Conservation (phyloP, 2,797 vertebrate species). For the Philypnodon macrostomus region DNA sequence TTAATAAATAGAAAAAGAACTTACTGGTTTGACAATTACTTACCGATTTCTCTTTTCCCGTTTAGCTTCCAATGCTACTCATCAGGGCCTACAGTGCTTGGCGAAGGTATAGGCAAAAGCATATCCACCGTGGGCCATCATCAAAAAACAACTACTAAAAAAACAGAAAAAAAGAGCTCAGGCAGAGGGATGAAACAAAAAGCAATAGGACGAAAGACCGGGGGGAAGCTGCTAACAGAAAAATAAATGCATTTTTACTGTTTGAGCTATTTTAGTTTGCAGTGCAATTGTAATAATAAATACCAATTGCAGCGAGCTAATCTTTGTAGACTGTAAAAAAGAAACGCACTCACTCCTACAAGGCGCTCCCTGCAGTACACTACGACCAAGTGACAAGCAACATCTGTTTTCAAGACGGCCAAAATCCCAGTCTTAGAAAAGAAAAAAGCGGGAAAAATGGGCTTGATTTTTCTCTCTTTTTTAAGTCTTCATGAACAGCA, state of each 20-base stretch:
- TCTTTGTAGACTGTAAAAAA: conserved; percentile 51
- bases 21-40: conserved; percentile 45
- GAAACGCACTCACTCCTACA: conserved; percentile 68
- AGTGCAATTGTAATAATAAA: conserved; percentile 31
- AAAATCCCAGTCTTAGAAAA: conserved; percentile 73
- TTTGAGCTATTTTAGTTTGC: conserved; percentile 57
- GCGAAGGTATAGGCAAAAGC: conserved; percentile 51
- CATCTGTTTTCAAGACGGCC: conserved; percentile 87
- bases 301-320: conserved; percentile 45
- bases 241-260: conserved; percentile 32
- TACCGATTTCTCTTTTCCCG: conserved; percentile 54
- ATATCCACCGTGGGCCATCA: conserved; percentile 55
- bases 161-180: conserved; percentile 33
- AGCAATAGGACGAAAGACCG: conserved; percentile 34
- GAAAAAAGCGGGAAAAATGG: conserved; percentile 67
- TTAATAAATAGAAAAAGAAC: conserved; percentile 11
- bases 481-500: conserved; percentile 52
- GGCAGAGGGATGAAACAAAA: conserved; percentile 47
- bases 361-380: conserved; percentile 80
- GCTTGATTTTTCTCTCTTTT: conserved; percentile 65
- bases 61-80: conserved; percentile 54
- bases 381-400: conserved; percentile 85
- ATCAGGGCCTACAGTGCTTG: conserved; percentile 50
- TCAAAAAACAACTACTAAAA: conserved; percentile 33
- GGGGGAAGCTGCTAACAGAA: conserved; percentile 35